A percentile compares a stretch with the other conserved stretches of the same genome.
These are phyloP conservation scores for Drosophila suzukii DNA, from an alignment of 1,140 invertebrate genomes.

Conservation along the genomic window DNA sequence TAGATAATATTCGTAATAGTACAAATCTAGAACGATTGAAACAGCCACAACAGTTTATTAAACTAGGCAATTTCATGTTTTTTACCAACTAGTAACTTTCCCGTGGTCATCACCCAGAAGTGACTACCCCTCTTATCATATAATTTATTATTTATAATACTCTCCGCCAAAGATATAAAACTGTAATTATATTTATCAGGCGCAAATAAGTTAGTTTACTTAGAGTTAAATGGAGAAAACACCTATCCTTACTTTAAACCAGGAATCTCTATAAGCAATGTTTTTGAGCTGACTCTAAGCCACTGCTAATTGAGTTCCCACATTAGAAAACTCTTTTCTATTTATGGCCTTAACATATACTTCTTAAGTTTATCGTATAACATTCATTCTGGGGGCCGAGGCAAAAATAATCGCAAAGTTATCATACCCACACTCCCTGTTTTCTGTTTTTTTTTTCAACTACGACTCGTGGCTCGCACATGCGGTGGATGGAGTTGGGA, in stretches of 20 bases:
- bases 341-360: constrained; percentile 24
- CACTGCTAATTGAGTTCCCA: constrained; percentile 40
- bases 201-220: not conserved
- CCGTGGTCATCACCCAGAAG: not conserved
- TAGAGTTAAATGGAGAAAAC: not conserved
- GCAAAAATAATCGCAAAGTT: constrained; percentile 34
- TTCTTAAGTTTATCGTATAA: constrained; percentile 24
- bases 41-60: too few species aligned
- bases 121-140: not conserved
- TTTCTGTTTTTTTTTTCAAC: constrained; percentile 20
- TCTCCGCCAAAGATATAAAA: not conserved
- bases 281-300: not conserved
- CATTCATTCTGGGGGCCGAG: constrained; percentile 27
- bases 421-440: constrained; percentile 43
- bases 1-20: too few species aligned
- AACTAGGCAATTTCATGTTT: too few species aligned
- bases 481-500: constrained; percentile 2
- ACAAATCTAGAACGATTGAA: too few species aligned
- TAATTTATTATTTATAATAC: not conserved
- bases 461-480: constrained; percentile 59
- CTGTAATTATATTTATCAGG: constrained; percentile 2
- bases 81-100: not conserved
- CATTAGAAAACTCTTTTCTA: constrained; percentile 38
- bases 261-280: constrained; percentile 18
- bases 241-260: not conserved